Evolutionary conservation across 2,113 vertebrate genomes (phyloP).

Genomic region (Ploceus nigricollis): DNA sequence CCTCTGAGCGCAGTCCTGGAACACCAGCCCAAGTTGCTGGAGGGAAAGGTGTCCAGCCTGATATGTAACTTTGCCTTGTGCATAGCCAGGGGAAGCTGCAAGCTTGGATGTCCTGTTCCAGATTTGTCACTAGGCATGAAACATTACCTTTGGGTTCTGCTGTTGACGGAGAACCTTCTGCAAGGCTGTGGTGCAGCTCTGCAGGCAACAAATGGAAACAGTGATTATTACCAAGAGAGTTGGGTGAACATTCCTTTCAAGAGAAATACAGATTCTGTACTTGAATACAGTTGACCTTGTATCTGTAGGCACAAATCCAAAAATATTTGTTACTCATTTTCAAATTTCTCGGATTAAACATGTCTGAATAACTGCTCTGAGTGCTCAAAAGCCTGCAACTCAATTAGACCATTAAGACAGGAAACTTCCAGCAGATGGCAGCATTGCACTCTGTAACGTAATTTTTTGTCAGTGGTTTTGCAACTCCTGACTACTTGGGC

Average conservation of each 20-base stretch:
- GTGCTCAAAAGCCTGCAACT: background rate
- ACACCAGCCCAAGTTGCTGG: background rate
- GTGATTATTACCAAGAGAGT: background rate
- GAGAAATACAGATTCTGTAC: background rate
- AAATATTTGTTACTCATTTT: background rate
- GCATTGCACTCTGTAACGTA: constrained; percentile 45
- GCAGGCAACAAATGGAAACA: rapidly evolving
- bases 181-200: background rate
- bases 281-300: background rate
- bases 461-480: background rate
- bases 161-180: background rate
- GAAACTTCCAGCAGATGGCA: constrained; percentile 46
- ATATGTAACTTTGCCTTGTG: background rate
- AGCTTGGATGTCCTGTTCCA: background rate
- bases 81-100: background rate
- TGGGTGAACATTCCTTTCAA: background rate
- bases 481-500: background rate
- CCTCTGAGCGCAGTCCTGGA: background rate
- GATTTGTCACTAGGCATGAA: background rate
- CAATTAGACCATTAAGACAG: background rate
- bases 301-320: background rate
- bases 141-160: background rate
- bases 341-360: background rate
- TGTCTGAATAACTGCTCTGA: background rate
- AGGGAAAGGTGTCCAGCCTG: background rate